phyloP scores from a whole-genome alignment of 2,113 vertebrate genomes.

The Ochotona princeps region DNA sequence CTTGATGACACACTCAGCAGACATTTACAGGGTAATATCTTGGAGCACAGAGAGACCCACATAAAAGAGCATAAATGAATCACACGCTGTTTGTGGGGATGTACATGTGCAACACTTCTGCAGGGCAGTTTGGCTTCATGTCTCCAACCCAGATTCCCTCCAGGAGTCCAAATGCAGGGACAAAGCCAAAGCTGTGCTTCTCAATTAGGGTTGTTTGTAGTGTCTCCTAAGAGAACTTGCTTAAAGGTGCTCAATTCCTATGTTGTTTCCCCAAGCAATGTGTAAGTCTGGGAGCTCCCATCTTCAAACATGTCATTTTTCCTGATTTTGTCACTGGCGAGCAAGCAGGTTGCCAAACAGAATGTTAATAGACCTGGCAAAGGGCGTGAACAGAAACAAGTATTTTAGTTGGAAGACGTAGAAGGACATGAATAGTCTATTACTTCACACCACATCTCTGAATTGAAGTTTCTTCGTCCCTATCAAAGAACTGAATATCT shows the following conservation, averaged over 20 bases:
- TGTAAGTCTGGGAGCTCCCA: background rate
- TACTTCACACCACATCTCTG: background rate
- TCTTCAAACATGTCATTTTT: constrained; percentile 19
- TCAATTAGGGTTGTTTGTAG: background rate
- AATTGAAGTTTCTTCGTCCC: constrained; percentile 1
- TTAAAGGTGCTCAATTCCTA: background rate
- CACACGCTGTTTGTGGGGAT: constrained; percentile 16
- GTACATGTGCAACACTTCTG: constrained; percentile 36
- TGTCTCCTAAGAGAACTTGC: background rate
- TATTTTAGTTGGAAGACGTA: background rate
- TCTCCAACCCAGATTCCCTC: constrained; percentile 8
- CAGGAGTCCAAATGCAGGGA: background rate
- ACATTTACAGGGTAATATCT: constrained; percentile 11
- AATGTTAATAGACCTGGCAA: background rate
- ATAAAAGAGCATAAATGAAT: constrained; percentile 45
- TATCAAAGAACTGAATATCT: background rate
- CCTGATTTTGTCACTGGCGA: constrained; percentile 39
- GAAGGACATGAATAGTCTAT: background rate
- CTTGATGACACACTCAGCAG: constrained; percentile 27
- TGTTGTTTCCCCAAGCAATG: background rate
- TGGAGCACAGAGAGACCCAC: constrained; percentile 33
- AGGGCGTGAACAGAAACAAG: background rate
- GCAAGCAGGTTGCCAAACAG: constrained; percentile 12
- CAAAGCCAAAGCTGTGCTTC: constrained; percentile 17
- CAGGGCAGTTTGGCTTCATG: constrained; percentile 20